A percentile compares a stretch with the other conserved stretches of the same genome.
Conservation (phyloP, 2,888 invertebrate species). For the Panopea generosa region DNA sequence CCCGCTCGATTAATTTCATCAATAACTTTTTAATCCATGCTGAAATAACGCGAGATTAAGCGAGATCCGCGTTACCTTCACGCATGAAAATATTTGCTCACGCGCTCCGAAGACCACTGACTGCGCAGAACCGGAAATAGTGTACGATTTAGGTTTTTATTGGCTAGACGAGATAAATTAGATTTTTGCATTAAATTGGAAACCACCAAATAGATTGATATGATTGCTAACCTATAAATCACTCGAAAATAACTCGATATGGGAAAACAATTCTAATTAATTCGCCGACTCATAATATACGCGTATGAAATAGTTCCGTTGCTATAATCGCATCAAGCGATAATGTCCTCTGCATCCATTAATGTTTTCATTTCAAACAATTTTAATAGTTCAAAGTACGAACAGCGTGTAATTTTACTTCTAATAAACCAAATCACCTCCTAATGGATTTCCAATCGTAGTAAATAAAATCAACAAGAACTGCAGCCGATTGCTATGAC, state of each 20-base stretch:
- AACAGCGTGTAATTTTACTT: background rate
- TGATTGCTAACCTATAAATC: conserved; percentile 5
- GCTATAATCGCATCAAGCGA: background rate
- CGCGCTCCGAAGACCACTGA: conserved; percentile 12
- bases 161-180: background rate
- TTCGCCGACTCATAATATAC: conserved; percentile 6
- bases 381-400: background rate
- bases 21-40: conserved; percentile 20
- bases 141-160: background rate
- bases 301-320: conserved; percentile 4
- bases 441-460: conserved; percentile 2
- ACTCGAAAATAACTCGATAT: conserved; percentile 1
- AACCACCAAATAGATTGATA: background rate
- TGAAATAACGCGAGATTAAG: conserved; percentile 35
- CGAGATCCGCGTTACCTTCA: conserved; percentile 13
- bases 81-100: conserved; percentile 11
- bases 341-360: background rate
- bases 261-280: conserved; percentile 4
- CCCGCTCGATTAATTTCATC: conserved; percentile 22
- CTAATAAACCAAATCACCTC: background rate
- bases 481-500: too few relatives aligned
- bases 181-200: background rate
- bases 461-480: background rate
- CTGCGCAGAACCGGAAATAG: conserved; percentile 6
- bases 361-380: background rate